Percentiles rank a stretch among this genome's conserved stretches.
Evolutionary conservation across 2,113 vertebrate genomes (phyloP).

Genomic region (Leptocoma aspasia): DNA sequence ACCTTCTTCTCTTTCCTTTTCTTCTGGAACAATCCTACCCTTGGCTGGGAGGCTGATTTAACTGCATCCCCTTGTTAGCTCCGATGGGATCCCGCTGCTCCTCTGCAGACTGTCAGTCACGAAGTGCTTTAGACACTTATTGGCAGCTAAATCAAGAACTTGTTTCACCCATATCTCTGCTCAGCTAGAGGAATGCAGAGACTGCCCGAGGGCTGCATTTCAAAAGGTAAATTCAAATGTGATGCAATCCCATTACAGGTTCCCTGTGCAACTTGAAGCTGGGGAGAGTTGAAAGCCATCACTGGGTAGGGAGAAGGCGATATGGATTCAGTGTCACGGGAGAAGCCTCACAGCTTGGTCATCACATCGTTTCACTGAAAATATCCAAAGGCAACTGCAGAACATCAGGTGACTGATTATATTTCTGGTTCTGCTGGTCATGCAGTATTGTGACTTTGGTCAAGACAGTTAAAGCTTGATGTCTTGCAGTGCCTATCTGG

Average conservation of each 20-base stretch:
- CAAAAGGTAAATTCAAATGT: conserved; percentile 38
- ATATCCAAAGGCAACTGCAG: conserved; percentile 15
- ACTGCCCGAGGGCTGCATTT: conserved; percentile 31
- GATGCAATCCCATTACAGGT: not conserved
- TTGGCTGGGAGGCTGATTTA: not conserved
- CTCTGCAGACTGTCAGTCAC: not conserved
- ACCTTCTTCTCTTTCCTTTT: not conserved
- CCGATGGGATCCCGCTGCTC: not conserved
- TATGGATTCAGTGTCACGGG: not conserved
- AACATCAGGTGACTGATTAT: conserved; percentile 1
- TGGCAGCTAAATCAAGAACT: conserved; percentile 42
- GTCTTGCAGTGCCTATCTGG: not conserved
- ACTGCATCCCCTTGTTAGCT: not conserved
- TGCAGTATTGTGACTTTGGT: not conserved
- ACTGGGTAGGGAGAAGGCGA: not conserved
- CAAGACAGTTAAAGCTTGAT: not conserved
- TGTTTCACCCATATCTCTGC: conserved; percentile 19
- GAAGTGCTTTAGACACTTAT: conserved; percentile 13
- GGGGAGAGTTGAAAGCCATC: not conserved
- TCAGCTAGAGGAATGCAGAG: not conserved
- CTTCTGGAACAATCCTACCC: not conserved
- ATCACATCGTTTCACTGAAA: not conserved
- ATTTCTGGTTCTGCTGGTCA: not conserved
- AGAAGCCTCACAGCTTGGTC: not conserved
- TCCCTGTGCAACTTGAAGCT: not conserved